Base-by-base conservation (phyloP, 2,113 vertebrate species). In the Trichechus manatus region DNA sequence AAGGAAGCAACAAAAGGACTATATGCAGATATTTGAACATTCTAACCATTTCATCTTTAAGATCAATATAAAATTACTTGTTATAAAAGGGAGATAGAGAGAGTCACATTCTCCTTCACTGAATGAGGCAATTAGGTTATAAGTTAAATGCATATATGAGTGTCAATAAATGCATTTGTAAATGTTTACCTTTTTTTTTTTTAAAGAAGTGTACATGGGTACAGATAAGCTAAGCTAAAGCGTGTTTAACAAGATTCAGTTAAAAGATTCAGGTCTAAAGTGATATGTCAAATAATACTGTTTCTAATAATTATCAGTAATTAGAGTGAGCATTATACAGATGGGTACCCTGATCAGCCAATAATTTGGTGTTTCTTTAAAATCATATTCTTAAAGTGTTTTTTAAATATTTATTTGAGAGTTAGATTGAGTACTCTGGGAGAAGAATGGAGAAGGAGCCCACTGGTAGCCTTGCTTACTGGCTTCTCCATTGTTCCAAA, bases 391-490 rank as follows among this genome's bases (percentile, higher is more conserved):
- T 10, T 85, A 29, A 77, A 29, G 25, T 31, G 75, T 61, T 63
- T 53, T 53, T n/a, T 74, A 36, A 42, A 4, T 56, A 78, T 68
- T 23, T 79, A 27, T 25, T 93, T 68, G 74, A 63, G 74, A 78
- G 44, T 5, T 15, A 39, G 59, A 42, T 1, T 10, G 59, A 33
- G 44, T 3, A 1, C 9, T 27, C 20, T 33, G 7, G 59, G 29
- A 36, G 10, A n/a, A 36, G 17, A 6, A 14, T 36, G 36, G 66
- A 29, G 15, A 56, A 44, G 39, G 53, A 42, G 0, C 19, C 6
- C 1, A 0, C 44, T 3, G 1, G 39, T 14, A 42, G 19, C 20
- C 36, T 77, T 23, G 6, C 1, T 31, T 29, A 17, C 23, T 2
- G 8, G 19, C 44, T 42, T 66, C 83, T 68, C 70, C 72, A n/a